These are phyloP conservation scores for Tupaia tana DNA, from an alignment of 2,113 vertebrate genomes.

Conservation along the genomic window DNA sequence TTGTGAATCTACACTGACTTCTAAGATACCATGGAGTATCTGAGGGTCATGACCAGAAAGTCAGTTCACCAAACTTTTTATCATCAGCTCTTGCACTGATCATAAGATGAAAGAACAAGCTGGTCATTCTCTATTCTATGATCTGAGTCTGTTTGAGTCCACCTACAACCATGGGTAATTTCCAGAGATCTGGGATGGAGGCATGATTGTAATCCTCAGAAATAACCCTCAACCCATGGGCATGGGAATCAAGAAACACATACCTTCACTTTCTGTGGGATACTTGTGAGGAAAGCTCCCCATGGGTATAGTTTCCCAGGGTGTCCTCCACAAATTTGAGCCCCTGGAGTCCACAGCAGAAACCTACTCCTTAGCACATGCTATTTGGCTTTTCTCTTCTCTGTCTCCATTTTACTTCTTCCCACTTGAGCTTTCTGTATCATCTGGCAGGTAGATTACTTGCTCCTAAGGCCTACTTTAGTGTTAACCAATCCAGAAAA, in stretches of 20 bases:
- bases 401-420: neutral
- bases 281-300: neutral
- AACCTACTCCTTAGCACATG: neutral
- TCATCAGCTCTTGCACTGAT: neutral
- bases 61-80: no score
- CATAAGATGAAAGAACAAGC: neutral
- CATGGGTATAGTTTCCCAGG: neutral
- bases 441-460: no score
- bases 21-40: neutral
- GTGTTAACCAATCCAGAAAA: neutral
- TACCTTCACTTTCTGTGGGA: neutral
- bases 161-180: neutral
- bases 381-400: no score
- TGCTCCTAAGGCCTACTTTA: neutral
- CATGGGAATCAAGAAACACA: neutral
- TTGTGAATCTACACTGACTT: neutral
- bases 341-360: neutral
- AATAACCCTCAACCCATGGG: no score
- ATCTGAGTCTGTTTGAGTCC: neutral
- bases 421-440: neutral
- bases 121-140: accelerated
- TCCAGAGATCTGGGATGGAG: no score
- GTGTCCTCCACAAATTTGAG: neutral
- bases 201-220: neutral
- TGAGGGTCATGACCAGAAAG: neutral